phyloP scores from a whole-genome alignment of 2,797 vertebrate species.

The Tiaroga cobitis region DNA sequence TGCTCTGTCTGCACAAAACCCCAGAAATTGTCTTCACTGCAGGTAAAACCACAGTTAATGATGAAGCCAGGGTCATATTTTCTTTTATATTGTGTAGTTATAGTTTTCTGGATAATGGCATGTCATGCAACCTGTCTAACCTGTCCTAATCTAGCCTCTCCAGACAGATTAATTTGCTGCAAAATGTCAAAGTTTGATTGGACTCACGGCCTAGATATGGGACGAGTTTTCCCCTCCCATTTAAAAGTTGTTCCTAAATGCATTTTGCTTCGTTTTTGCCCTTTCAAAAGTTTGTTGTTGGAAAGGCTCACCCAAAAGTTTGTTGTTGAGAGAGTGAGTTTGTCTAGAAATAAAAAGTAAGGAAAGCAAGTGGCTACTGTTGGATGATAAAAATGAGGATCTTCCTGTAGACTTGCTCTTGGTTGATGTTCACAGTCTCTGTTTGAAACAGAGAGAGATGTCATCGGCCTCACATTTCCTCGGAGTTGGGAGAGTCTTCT shows the following conservation, averaged over 20 bases:
- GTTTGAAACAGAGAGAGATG: constrained; percentile 41
- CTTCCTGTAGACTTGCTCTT: constrained; percentile 28
- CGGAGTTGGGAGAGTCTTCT: constrained; percentile 77
- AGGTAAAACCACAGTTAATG: not conserved
- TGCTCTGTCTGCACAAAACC: not conserved
- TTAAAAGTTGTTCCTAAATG: not conserved
- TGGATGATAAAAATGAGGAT: constrained; percentile 27
- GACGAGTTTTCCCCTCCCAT: not conserved
- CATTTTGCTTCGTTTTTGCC: not conserved
- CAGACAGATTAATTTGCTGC: not conserved
- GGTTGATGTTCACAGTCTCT: constrained; percentile 66
- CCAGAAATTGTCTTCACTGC: not conserved
- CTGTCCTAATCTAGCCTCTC: not conserved
- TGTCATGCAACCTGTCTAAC: not conserved
- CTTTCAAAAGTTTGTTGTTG: not conserved
- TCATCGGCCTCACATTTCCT: constrained; percentile 80
- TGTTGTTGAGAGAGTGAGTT: not conserved
- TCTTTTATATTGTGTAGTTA: not conserved
- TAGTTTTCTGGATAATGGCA: not conserved
- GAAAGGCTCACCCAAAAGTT: not conserved
- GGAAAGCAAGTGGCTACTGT: constrained; percentile 34
- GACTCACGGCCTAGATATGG: no score
- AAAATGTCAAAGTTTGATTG: not conserved
- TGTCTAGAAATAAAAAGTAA: constrained; percentile 34
- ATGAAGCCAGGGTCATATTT: not conserved